These are phyloP conservation scores for Sweltsa coloradensis DNA, from an alignment of 1,140 invertebrate genomes.

Conservation along the genomic window DNA sequence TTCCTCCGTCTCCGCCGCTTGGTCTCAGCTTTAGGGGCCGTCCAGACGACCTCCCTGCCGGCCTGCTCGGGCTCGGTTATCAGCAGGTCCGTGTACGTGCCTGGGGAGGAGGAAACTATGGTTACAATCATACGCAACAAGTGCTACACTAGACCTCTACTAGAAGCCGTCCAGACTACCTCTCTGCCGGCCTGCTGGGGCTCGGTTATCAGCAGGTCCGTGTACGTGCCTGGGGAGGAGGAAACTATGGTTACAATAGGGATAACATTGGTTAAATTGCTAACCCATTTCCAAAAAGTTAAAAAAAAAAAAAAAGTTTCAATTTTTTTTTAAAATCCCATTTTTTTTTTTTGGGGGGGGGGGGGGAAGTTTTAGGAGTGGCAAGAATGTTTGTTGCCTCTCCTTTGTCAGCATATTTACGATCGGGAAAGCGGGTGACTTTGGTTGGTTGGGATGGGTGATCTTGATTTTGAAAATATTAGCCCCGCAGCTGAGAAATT, in stretches of 20 bases:
- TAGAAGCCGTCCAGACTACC: background rate
- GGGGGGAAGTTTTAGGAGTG: no score
- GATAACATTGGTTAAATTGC: background rate
- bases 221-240: background rate
- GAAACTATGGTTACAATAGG: background rate
- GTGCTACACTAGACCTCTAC: background rate
- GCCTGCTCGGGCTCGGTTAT: slow-evolving; percentile 20
- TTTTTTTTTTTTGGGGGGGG: no score
- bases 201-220: background rate
- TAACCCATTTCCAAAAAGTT: no score
- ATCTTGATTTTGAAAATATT: no score
- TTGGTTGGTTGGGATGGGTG: no score
- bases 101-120: slow-evolving; percentile 11
- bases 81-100: slow-evolving; percentile 19
- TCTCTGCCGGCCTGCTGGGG: background rate
- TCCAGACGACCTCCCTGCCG: slow-evolving; percentile 12
- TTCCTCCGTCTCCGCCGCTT: slow-evolving; percentile 9
- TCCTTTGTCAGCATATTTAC: no score
- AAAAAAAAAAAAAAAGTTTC: no score
- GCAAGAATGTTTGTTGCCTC: no score
- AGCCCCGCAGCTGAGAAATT: no score
- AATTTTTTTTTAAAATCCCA: no score
- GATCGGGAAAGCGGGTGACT: no score
- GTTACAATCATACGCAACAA: background rate
- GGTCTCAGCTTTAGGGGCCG: slow-evolving; percentile 11